Evolutionary conservation across 1,140 invertebrate species (phyloP), one percentile per base, ranked within the genome.

Genomic region (Rhizoglyphus robini): DNA sequence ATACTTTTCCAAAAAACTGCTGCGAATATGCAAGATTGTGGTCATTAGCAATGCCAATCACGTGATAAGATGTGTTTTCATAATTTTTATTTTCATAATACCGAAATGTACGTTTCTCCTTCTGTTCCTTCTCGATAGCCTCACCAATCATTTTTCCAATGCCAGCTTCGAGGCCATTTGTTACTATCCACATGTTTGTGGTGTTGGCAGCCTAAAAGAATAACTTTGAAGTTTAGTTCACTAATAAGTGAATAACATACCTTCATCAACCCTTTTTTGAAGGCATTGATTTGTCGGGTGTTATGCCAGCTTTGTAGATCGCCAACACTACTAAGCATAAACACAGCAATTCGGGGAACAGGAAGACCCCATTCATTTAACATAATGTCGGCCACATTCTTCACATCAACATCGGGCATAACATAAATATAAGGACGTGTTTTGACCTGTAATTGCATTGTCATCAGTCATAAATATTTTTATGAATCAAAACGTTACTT

Each of bases 101-200:
- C n/a, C 25, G 36, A 49, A 23, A 49, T 1, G 63, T 30, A 1
- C 25, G 25, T 2, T 8, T 2, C 41, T 64, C 63, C 8, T 48
- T 48, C 23, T 71, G 70, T 65, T 76, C 75, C 63, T 74, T 70
- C 18, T 62, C 34, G 0, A 76, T 71, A 18, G 76, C 75, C 59
- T 78, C 75, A 0, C 76, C 76, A 46, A 78, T 74, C 23, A 75
- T 65, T 65, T 75, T 73, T 4, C 74, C 69, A 2, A 77, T 68
- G 0, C 75, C 75, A 29, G 68, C 64, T 68, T 78, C 74, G 11
- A 76, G 46, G 5, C 77, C 77, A 67, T 75, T 74, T 0, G 76
- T 78, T 8, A 78, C 54, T n/a, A 78, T 75, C 76, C 76, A 78
- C 74, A 78, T 76, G 49, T 75, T 72, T 20, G 77, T 76, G 18